A percentile compares a stretch with the other conserved stretches of the same genome.
Evolutionary conservation across 2,888 invertebrate species (phyloP).

Genomic region (Urechis unicinctus): DNA sequence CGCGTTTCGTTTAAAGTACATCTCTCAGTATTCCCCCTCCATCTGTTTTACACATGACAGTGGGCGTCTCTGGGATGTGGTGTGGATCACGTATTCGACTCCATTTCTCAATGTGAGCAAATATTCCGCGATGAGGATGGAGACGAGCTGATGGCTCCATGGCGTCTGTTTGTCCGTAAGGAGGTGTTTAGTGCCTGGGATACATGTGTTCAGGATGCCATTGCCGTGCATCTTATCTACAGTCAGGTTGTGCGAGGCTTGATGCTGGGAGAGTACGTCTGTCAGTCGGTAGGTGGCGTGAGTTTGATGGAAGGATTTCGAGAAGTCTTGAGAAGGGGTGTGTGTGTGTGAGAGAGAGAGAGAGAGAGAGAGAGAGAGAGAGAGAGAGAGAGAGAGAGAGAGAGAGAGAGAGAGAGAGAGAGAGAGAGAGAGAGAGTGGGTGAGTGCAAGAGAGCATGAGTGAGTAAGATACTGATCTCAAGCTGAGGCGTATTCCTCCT

Average conservation of each 20-base stretch:
- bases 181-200: constrained; percentile 17
- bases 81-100: constrained; percentile 18
- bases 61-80: constrained; percentile 19
- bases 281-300: constrained; percentile 9
- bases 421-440: too few species aligned
- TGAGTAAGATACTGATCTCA: neutral
- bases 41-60: too few species aligned
- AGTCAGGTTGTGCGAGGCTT: constrained; percentile 18
- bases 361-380: neutral
- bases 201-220: constrained; percentile 2
- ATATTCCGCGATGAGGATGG: constrained; percentile 8
- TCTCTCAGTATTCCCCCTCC: too few species aligned
- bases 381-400: neutral
- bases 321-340: neutral
- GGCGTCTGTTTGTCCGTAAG: constrained; percentile 15
- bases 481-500: neutral
- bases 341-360: neutral
- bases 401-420: neutral
- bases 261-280: constrained; percentile 19
- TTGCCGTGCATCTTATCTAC: constrained; percentile 16
- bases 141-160: constrained; percentile 9
- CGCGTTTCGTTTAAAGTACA: too few species aligned
- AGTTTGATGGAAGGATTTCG: neutral
- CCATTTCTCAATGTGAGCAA: constrained; percentile 20
- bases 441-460: neutral